phyloP scores from a whole-genome alignment of 2,797 vertebrate genomes.

The Labeo calbasu region DNA sequence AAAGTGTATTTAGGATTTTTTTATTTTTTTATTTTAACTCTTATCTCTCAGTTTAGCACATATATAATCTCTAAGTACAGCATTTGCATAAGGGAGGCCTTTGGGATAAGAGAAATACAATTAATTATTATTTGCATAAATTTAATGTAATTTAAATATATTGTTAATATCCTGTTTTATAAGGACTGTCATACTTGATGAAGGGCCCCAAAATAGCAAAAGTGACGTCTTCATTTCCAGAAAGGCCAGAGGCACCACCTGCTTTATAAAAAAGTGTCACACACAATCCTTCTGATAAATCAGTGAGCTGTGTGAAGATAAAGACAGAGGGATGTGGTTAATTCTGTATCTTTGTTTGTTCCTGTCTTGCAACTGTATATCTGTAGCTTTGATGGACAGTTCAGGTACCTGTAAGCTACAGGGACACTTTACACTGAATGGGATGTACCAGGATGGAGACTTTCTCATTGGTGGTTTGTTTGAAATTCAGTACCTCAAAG shows the following conservation, averaged over 20 bases:
- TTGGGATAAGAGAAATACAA: not conserved
- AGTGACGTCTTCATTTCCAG: not conserved
- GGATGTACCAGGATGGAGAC: slow-evolving; percentile 70
- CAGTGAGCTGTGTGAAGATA: not conserved
- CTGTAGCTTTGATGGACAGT: not conserved
- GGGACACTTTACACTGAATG: slow-evolving; percentile 56
- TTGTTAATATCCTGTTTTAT: not conserved
- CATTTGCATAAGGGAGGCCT: too few species aligned
- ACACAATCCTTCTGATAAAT: not conserved
- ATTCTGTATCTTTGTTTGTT: slow-evolving; percentile 30
- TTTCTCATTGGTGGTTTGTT: slow-evolving; percentile 73
- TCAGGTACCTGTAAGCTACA: slow-evolving; percentile 44
- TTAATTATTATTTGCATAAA: not conserved
- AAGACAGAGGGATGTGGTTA: slow-evolving; percentile 53
- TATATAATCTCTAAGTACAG: too few species aligned
- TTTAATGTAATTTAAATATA: not conserved
- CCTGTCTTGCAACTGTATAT: slow-evolving; percentile 38
- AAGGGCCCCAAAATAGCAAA: not conserved
- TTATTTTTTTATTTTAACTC: not conserved
- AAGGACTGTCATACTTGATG: not conserved
- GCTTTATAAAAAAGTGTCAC: slow-evolving; percentile 31
- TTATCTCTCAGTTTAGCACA: not conserved
- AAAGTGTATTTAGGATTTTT: not conserved
- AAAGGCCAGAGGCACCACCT: slow-evolving; percentile 1
- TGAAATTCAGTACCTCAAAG: slow-evolving; percentile 68